Base-by-base conservation (phyloP, 92 coral and sea anemone species). In the Heteractis magnifica region DNA sequence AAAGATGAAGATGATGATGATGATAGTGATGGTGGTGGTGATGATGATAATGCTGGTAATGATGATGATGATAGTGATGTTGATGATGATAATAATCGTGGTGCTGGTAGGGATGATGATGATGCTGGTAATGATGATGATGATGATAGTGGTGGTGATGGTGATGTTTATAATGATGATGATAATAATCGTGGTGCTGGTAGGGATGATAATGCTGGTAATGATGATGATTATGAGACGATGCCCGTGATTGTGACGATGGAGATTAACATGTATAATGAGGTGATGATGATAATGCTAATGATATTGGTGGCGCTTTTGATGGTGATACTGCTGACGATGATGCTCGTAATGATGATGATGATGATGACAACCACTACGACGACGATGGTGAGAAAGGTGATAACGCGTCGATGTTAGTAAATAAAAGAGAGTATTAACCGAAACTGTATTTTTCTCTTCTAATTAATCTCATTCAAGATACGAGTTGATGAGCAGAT, bases 401-500 rank as follows among this genome's bases (percentile, higher is more conserved):
- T 1, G 44, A 34, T 34, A 2, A 34, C 3, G 44, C 3, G 44
- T 1, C 44, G 44, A 34, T 34, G 44, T 34, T 34, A 34, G 44
- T 34, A 34, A 34, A 34, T 34, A 34, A 0, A 26, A 34, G 44
- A 34, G 44, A 34, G 44, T 34, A 34, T 34, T 34, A 2, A 34
- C 44, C 44, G 44, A 34, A 34, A 56, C 16, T 56, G 16, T 4
- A 56, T 0, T 56, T 56, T 56, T 56, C 16, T 56, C 64, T 12
- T 56, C 13, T 0, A 12, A 12, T 56, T 10, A 10, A 8, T 56
- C 16, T 56, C n/a, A 12, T 58, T 58, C 16, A 15, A 79, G 82
- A 53, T 79, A 59, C 53, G 82, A 79, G 52, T 4, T 79, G 12
- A 79, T 79, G 82, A 18, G 53, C 23, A 79, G 8, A 26, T 79